Conservation (phyloP, 2,888 invertebrate species). For the Drosophila antonietae region DNA sequence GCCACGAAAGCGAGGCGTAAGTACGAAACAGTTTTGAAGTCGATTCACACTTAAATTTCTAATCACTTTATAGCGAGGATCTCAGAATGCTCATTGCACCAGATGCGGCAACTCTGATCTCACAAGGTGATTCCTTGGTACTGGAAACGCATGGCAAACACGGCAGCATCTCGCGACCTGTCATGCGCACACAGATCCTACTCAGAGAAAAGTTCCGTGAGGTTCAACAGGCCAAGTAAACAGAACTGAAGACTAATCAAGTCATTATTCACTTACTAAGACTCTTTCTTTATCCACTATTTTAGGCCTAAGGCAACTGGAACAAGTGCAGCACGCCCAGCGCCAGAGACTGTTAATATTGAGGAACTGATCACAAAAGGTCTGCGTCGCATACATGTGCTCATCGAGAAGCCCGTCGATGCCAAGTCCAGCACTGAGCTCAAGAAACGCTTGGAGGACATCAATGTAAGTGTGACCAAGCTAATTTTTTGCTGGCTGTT, state of each 20-base stretch:
- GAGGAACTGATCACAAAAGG: constrained; percentile 83
- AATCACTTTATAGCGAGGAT: constrained; percentile 77
- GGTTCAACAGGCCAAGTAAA: constrained; percentile 83
- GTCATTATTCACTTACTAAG: too few relatives aligned
- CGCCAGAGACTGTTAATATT: constrained; percentile 77
- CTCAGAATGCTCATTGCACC: constrained; percentile 87
- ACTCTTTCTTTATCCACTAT: neutral
- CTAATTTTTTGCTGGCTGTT: constrained; percentile 17
- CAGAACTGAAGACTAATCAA: fast-evolving
- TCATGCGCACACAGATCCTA: constrained; percentile 83
- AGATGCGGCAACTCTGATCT: constrained; percentile 91
- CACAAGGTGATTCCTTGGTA: constrained; percentile 91
- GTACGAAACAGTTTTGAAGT: neutral
- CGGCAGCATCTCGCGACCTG: constrained; percentile 82
- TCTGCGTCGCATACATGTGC: constrained; percentile 83
- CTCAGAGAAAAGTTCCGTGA: constrained; percentile 84
- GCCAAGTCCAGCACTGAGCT: constrained; percentile 79
- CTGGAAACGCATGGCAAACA: constrained; percentile 87
- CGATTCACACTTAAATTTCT: neutral
- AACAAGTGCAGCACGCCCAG: constrained; percentile 47
- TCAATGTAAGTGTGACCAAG: constrained; percentile 81
- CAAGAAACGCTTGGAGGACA: constrained; percentile 82
- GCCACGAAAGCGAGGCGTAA: constrained; percentile 82
- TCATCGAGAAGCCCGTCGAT: constrained; percentile 83
- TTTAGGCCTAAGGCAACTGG: constrained; percentile 68